Evolutionary conservation across 1,140 invertebrate species (phyloP), one percentile per base, ranked within the genome.

Genomic region (Eueides isabella): DNA sequence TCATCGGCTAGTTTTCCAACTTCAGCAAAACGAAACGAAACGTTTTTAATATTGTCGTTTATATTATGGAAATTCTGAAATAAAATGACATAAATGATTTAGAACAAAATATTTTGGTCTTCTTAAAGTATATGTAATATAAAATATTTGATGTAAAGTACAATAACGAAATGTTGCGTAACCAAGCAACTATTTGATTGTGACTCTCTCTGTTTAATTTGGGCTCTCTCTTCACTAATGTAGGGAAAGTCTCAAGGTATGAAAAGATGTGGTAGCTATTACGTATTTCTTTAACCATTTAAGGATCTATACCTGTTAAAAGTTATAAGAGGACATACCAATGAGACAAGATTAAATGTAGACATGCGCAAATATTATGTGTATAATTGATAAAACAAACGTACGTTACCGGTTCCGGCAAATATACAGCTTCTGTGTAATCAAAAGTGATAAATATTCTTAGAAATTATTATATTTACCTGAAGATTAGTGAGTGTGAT

Each of bases 401-500:
- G 12, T 19, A 48, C 4, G 16, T 31, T 69, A 69, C 67, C 67
- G 55, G 67, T 69, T 69, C 4, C 55, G 31, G 30, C 26, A 26
- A 61, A 28, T 29, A 35, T 31, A 69, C 19, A 69, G 5, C 31
- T 35, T 61, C 31, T 63, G 30, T 67, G 23, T 61, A 69, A 38
- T 69, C 48, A 35, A 33, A 61, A 16, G 19, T 61, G 23, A 69
- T 61, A 68, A 61, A 68, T 61, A 61, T 61, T 71, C 33, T 35
- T 61, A 65, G 38, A 71, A 71, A 65, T 71, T 28, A 71, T 44
- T 64, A 33, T 65, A 55, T 72, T 65, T 44, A 31, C 30, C 41
- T 55, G 26, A 2, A 30, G 67, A 68, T 68, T 68, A 35, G 28
- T 23, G 28, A 71, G 61, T 19, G 61, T 35, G 62, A 72, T 65